Base-by-base conservation (phyloP, 2,888 invertebrate genomes). In the Ornithoptera alexandrae region DNA sequence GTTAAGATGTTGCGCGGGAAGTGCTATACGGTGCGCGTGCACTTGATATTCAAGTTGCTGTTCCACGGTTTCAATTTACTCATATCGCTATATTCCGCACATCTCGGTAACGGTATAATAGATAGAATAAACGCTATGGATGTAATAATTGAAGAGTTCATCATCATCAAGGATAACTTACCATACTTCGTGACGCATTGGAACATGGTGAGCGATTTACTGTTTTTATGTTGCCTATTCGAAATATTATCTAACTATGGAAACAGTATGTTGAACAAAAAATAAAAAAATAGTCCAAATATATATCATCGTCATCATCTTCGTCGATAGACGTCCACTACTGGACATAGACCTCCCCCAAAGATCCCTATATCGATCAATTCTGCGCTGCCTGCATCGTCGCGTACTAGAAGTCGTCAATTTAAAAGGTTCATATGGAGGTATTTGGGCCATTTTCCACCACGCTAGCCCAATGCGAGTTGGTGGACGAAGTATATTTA, bases 151-250 rank as follows among this genome's bases (percentile, higher is more conserved):
- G 64, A 58, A n/a, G 24, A 61, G 1, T 58, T 71, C 4, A 20
- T 42, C 18, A 36, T 59, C 4, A 20, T 57, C 10, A 58, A 46
- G 15, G n/a, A 69, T 7, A 64, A 65, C n/a, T 6, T 50, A 18
- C 62, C 15, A 1, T 62, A 15, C 7, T 69, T 22, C 10, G 2
- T 72, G n/a, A 67, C 69, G 12, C 56, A 69, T 22, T 71, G 69
- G 69, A 71, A 69, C 61, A 46, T 71, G 69, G 71, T 71, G 24
- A 71, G 71, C 66, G 3, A n/a, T 30, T 8, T 2, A 6, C 17
- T 18, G 10, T 53, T 50, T 50, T 50, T 12, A 17, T 50, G 50
- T 50, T 50, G 8, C 30, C 30, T 30, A 30, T 30, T 30, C 4
- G 30, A 3, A 4, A 30, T 30, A 30, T 30, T 30, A 30, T 30